Base-by-base conservation (phyloP, 2,113 vertebrate genomes). In the sheep (Ovis aries) region DNA sequence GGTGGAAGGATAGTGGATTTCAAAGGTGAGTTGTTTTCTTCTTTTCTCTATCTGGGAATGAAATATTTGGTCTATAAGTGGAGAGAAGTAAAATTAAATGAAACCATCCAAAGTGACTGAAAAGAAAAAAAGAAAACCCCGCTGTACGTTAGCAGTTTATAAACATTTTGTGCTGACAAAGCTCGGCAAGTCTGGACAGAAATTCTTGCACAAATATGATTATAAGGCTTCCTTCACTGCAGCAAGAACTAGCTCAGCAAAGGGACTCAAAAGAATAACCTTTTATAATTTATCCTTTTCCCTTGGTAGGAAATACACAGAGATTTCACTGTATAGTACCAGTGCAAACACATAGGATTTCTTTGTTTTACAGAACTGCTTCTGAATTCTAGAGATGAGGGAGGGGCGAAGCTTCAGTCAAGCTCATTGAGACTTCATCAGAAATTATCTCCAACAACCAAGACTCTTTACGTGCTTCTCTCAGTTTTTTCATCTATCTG, bases 161-260 rank as follows among this genome's bases (percentile, higher is more conserved):
- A 93, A 94, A 62, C 12, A 1, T 29, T 98, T 98, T 98, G 74
- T 98, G 98, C 98, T 98, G 98, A 99, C 97, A 83, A 17, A 0
- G 93, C 97, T 98, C 57, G 25, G 91, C 94, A 95, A 78, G 92
- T 60, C 84, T 88, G 94, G 90, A 97, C 98, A 98, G 91, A 98
- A 98, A 97, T 83, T 93, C 53, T 94, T 97, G 94, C 83, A 97
- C 97, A 98, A 98, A 99, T 98, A 88, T 98, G 96, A 98, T 98
- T 98, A 98, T 94, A 92, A 78, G 90, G 33, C 92, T 98, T 96
- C 88, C 94, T 91, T 59, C 91, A 89, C 67, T 0, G 17, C 81
- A 91, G 80, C 80, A 94, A 87, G 40, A 95, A 90, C 96, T 87
- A 95, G 96, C 43, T 90, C 27, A 96, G 94, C 9, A 43, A 88